Base-by-base conservation (phyloP, 2,888 invertebrate species). In the Cyclophora punctaria region DNA sequence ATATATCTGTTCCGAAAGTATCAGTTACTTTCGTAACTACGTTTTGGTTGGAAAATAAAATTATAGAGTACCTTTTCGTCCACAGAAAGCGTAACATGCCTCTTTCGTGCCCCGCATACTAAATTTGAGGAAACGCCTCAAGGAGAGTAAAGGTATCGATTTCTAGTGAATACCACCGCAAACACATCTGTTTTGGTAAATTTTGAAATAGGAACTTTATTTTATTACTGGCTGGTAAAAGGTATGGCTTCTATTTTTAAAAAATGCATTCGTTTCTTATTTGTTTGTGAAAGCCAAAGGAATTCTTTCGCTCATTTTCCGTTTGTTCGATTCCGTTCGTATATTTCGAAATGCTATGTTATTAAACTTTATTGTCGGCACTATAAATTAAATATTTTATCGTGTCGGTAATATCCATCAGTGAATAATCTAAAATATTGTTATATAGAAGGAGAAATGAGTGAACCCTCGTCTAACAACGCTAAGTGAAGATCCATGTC, bases 41-140 rank as follows among this genome's bases (percentile, higher is more conserved):
- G 72, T 87, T 84, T 83, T 78, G 85, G 85, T 81, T 77, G 80
- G 83, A 67, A 85, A 87, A 87, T 87, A 86, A 87, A 87, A 87
- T 87, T 87, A 87, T 83, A 83, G 85, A 87, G 83, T 84, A 81
- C 83, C 85, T 83, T 84, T 84, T 82, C 76, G 75, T 70, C 73
- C 80, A 72, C 75, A 76, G 80, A 77, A 70, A 80, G 73, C 83
- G 83, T 82, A 83, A 83, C 84, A 82, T 77, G 75, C 74, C 74
- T 58, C 64, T 61, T 51, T 62, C 81, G 83, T 65, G 81, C 53
- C 52, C 70, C 68, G 88, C 69, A 85, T 87, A 80, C 79, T 74
- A 80, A 83, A 73, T 62, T 62, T 59, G 50, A 56, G 56, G 58
- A 58, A 64, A 62, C 64, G 64, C 58, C 64, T 62, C 60, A 63